Base-by-base conservation (phyloP, 37 sponge, comb jelly and placozoan species). In the Chondrosia reniformis region DNA sequence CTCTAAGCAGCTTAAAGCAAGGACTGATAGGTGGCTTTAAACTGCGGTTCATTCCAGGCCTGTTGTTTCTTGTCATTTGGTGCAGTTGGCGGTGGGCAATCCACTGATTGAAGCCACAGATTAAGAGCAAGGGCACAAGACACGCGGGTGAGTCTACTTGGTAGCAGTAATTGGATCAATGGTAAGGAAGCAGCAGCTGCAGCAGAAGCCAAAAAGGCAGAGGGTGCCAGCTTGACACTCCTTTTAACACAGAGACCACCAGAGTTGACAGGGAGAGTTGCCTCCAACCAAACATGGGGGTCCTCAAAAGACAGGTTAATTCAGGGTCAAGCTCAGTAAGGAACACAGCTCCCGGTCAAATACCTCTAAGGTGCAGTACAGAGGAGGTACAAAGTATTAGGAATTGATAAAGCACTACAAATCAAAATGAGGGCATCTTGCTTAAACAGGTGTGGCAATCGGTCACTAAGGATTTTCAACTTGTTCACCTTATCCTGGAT, bases 121-220 rank as follows among this genome's bases (percentile, higher is more conserved):
- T 39, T 66, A 5, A 66, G 39, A 66, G 67, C 67, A 28, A 22
- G 17, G 17, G 32, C 37, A 8, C 30, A 37, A 19, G 36, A 21
- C 7, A 36, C 37, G 17, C 36, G 36, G 13, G 36, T 36, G 4
- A 36, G 36, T 31, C 39, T 5, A 31, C 39, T 34, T 33, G 67
- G 67, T 28, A 66, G 39, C 31, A 66, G 67, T 5, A 43, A 22
- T 69, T 3, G 4, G 25, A 69, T 40, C 24, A 69, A 39, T 17
- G 25, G 25, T n/a, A n/a, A n/a, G n/a, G n/a, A n/a, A 13, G 24
- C 25, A 44, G 44, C 4, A 12, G 41, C 72, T 43, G 42, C 36
- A 69, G 72, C 72, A 5, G 72, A 69, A 40, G 72, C 72, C 72
- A 69, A 34, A 69, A 40, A 69, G 72, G 72, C 43, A 69, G 43